Conservation (phyloP, 2,888 invertebrate species). For the Eumacrocentrus americanus region DNA sequence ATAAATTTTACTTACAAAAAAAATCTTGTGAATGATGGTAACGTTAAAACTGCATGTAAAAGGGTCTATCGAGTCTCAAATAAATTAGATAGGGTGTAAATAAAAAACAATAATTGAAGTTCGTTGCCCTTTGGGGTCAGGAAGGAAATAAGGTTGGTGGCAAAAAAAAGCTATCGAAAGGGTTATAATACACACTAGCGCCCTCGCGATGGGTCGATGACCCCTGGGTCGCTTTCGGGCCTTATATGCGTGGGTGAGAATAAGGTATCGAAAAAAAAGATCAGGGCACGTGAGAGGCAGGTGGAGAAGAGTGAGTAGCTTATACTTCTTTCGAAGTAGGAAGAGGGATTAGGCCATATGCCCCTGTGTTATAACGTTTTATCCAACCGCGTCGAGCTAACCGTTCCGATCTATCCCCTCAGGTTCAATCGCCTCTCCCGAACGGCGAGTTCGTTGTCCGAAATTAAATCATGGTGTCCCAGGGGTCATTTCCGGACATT, state of each 20-base stretch:
- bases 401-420: conserved; percentile 32
- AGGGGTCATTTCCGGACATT: background rate
- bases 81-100: background rate
- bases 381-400: conserved; percentile 55
- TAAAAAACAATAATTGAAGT: conserved; percentile 3
- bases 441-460: background rate
- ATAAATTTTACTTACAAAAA: background rate
- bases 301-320: conserved; percentile 46
- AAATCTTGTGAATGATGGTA: background rate
- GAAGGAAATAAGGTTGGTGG: conserved; percentile 25
- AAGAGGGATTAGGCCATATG: conserved; percentile 51
- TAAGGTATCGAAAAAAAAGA: conserved; percentile 18
- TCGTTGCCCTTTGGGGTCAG: conserved; percentile 5
- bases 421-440: conserved; percentile 5
- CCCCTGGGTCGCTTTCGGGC: conserved; percentile 30
- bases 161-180: conserved; percentile 40
- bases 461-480: conserved; percentile 1
- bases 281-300: conserved; percentile 42
- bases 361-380: conserved; percentile 50
- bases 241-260: conserved; percentile 14
- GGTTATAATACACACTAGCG: conserved; percentile 28
- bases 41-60: no score
- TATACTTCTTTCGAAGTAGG: conserved; percentile 16
- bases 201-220: conserved; percentile 38
- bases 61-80: no score